Percentiles rank a stretch among this genome's conserved stretches.
Evolutionary conservation across 2,113 vertebrate species (phyloP).

Genomic region (Pterophyllum scalare): DNA sequence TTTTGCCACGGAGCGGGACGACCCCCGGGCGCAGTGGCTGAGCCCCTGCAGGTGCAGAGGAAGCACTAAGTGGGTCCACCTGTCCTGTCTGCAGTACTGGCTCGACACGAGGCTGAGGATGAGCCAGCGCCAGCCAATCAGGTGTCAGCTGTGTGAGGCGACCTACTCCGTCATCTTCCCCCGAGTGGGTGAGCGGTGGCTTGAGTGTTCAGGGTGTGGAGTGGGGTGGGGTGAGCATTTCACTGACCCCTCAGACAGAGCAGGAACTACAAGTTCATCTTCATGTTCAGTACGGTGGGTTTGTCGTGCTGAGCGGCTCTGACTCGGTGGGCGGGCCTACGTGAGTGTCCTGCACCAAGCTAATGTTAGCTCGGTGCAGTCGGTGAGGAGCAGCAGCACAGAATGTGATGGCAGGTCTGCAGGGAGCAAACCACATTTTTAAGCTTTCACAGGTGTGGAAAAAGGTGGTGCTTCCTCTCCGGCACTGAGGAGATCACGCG

Average conservation of each 20-base stretch:
- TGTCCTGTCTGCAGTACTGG: conserved; percentile 84
- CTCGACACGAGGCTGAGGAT: conserved; percentile 84
- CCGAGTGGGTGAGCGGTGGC: conserved; percentile 73
- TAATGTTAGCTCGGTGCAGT: too few species aligned
- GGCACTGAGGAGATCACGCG: too few species aligned
- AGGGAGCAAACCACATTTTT: too few species aligned
- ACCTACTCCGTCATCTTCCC: conserved; percentile 82
- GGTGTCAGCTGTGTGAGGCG: conserved; percentile 82
- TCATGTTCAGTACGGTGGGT: too few species aligned
- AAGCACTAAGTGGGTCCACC: conserved; percentile 86
- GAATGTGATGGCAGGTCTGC: too few species aligned
- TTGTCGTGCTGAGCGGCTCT: too few species aligned
- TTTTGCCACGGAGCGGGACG: conserved; percentile 81
- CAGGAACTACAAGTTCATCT: conserved; percentile 4
- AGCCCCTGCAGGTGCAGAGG: conserved; percentile 84
- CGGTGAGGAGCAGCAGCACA: neutral
- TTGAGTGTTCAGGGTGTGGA: too few species aligned
- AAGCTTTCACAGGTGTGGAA: neutral
- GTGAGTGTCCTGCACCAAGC: too few species aligned
- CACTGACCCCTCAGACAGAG: neutral
- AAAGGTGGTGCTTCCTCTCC: neutral
- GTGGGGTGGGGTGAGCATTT: too few species aligned
- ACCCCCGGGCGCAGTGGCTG: conserved; percentile 81
- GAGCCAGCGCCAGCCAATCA: conserved; percentile 72
- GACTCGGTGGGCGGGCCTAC: too few species aligned